These are phyloP conservation scores for Anas bahamensis DNA, from an alignment of 2,797 vertebrate species.

Conservation along the genomic window DNA sequence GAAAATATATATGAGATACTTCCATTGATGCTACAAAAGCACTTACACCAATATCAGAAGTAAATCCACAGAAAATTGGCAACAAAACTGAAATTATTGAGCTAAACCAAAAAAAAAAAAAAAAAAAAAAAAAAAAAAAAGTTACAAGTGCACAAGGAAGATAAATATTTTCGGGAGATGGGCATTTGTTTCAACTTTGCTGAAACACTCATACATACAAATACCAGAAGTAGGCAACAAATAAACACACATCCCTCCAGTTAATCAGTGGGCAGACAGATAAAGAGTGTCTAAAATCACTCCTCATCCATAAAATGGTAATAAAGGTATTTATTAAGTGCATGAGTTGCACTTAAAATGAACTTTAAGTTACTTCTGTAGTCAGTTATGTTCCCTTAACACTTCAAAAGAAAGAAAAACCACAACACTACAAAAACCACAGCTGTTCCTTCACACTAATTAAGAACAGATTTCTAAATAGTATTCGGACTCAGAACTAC, in stretches of 20 bases:
- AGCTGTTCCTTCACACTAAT: neutral
- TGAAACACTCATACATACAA: neutral
- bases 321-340: neutral
- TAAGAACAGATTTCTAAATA: too few relatives aligned
- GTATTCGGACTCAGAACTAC: neutral
- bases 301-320: neutral
- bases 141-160: neutral
- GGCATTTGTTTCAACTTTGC: neutral
- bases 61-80: neutral
- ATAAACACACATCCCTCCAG: neutral
- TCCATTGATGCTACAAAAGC: neutral
- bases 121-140: neutral
- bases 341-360: neutral
- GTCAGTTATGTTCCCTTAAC: neutral
- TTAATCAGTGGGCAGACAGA: neutral
- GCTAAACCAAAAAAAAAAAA: neutral
- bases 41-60: neutral
- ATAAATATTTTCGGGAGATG: neutral
- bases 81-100: neutral
- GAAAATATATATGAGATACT: neutral
- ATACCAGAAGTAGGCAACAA: neutral
- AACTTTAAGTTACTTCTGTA: neutral
- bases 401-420: neutral
- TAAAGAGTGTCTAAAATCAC: neutral
- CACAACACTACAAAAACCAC: neutral